Evolutionary conservation across 2,797 vertebrate species (phyloP), one percentile per base, ranked within the genome.

Genomic region (Neosalanx taihuensis): DNA sequence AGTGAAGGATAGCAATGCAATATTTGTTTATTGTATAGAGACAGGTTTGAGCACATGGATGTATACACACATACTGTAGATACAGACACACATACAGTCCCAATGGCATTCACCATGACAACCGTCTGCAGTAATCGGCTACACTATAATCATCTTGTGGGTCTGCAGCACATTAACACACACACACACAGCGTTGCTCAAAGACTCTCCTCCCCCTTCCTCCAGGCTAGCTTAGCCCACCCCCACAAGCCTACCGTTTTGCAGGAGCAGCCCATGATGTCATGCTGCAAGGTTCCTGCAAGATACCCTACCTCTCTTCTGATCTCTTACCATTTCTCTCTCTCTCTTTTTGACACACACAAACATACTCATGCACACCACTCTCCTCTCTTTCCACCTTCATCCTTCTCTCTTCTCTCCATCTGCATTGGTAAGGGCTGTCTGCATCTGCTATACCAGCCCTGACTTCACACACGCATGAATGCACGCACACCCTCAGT

Each of bases 361-460:
- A 80, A 79, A 12, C 72, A 51, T 15, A 26, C 65, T 15, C 67
- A 26, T 57, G 35, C 67, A 58, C 53, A 58, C 67, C 20, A 72
- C 85, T 83, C 86, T 78, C 85, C 58, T 85, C 73, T 56, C 73
- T 77, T 77, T 84, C 74, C 81, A 84, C 80, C 82, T 9, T 23
- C 56, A 12, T 80, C 84, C 79, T 84, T 80, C 4, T 84, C 72
- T 56, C 75, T 76, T 77, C 83, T 76, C 84, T 78, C 84, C 23
- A 30, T 59, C 31, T 30, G 61, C 41, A 90, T 89, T 89, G 86
- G 87, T 87, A 83, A 85, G 79, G 88, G 80, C 82, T 62, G 84
- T 72, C 87, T 91, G 90, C 89, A 90, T 90, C 86, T 90, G 88
- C 89, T 89, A 82, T 85, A 88, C 88, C 85, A 89, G 89, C 89